A percentile compares a stretch with the other conserved stretches of the same genome.
phyloP scores from a whole-genome alignment of 2,797 vertebrate genomes.

The Melanotaenia parkinsoni region DNA sequence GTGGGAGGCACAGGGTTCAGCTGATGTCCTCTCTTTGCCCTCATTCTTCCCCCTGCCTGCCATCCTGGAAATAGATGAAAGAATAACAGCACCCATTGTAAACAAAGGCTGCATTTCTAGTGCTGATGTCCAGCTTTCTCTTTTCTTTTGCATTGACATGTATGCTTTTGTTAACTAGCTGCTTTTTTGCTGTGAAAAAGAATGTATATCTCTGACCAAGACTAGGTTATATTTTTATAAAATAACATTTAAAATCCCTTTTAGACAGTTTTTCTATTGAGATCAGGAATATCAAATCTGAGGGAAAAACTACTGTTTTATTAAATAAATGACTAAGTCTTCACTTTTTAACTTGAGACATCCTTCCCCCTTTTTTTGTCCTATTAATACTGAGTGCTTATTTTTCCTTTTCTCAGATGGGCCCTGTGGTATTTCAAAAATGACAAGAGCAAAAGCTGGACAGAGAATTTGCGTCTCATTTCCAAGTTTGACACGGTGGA shows the following conservation, averaged over 20 bases:
- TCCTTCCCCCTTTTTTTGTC: background rate
- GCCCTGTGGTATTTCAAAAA: constrained; percentile 90
- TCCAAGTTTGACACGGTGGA: constrained; percentile 89
- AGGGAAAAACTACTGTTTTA: background rate
- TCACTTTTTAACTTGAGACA: background rate
- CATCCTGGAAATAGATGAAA: constrained; percentile 61
- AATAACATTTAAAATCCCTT: background rate
- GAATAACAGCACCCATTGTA: constrained; percentile 53
- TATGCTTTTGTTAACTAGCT: constrained; percentile 46
- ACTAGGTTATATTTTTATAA: background rate
- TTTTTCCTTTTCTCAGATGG: constrained; percentile 75
- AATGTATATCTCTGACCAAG: constrained; percentile 17
- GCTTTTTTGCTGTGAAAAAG: constrained; percentile 35
- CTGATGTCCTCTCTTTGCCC: constrained; percentile 57
- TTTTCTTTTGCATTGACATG: constrained; percentile 55
- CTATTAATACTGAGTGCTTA: background rate
- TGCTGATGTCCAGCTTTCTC: constrained; percentile 42
- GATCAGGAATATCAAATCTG: background rate
- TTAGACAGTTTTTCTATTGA: background rate
- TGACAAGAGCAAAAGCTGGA: constrained; percentile 89
- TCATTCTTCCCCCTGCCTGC: constrained; percentile 20
- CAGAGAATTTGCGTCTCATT: constrained; percentile 87
- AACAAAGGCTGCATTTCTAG: constrained; percentile 72
- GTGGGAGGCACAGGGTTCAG: constrained; percentile 53
- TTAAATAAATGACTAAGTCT: constrained; percentile 2